Base-by-base conservation (phyloP, 1,140 invertebrate species). In the Hormaphis cornu region DNA sequence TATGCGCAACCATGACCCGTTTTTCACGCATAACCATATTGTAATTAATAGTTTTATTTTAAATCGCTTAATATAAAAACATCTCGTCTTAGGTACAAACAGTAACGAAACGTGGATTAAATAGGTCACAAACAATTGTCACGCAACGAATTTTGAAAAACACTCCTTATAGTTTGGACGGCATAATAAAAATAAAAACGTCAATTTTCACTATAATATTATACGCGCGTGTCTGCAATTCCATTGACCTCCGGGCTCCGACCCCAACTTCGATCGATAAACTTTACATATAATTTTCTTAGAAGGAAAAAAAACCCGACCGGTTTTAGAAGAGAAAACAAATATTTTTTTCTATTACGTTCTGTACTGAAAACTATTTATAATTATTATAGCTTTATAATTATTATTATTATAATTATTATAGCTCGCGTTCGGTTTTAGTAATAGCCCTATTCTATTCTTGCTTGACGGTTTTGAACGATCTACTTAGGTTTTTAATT, bases 201-300 rank as follows among this genome's bases (percentile, higher is more conserved):
- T 20, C 30, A 22, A 48, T 50, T 48, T 66, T 48, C 10, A 48
- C 20, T 12, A 22, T 22, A 66, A n/a, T n/a, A n/a, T n/a, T n/a
- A n/a, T n/a, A n/a, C n/a, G n/a, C n/a, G 61, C 61, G 26, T 66
- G 61, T 50, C 14, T 35, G 18, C 48, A 48, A 66, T 66, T 66
- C 35, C 61, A 66, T 66, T 66, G 61, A 66, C 61, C 61, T 33
- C 28, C 28, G 26, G 28, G 44, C 61, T 33, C 28, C 28, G 26
- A 20, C 12, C 28, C 28, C 61, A 33, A 48, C 24, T 33, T 20
- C 61, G 61, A 50, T 66, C 61, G 44, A 66, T 66, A 48, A 50
- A 66, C 42, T 48, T 48, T 48, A 48, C 18, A 63, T 63, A 18
- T n/a, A n/a, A n/a, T 63, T 63, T 63, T 63, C 28, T 48, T 63